Evolutionary conservation across 2,797 vertebrate genomes (phyloP), one percentile per base, ranked within the genome.

Genomic region (Dallia pectoralis): DNA sequence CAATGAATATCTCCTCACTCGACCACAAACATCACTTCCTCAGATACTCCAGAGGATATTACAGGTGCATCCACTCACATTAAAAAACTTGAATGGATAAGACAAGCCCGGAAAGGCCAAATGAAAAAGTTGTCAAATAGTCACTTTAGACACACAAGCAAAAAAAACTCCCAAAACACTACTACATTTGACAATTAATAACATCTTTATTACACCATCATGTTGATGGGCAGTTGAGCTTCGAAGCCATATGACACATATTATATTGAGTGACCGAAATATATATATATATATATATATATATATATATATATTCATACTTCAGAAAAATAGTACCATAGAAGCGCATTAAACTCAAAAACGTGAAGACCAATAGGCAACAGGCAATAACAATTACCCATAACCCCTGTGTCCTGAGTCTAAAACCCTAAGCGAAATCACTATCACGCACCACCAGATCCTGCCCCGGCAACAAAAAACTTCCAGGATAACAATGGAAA

Each of bases 61-160:
- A 77, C 87, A 88, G 87, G 85, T 88, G 84, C 81, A 80, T 87
- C 84, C 85, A 84, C 74, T 70, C 33, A 29, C 36, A 15, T 67
- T 82, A 30, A 70, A 74, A 82, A 81, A 75, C 72, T 72, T 69
- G 77, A 67, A 69, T 69, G 32, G 40, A 25, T 27, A 56, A 72
- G 22, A 82, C 73, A 65, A 70, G 36, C 22, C 80, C 65, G 71
- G 72, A 67, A 80, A 78, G 30, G 74, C 56, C 73, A 73, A 81
- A 67, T 2, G 72, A 74, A 81, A 67, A 19, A 53, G 18, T 70
- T 79, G 68, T 62, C 67, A 85, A 84, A 84, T 84, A 83, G 59
- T 72, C 61, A n/a, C 22, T 65, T 64, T 77, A 44, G 19, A 33
- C 70, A 33, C 18, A 44, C 25, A 61, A 25, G n/a, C n/a, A 61